Evolutionary conservation across 2,888 invertebrate species (phyloP), one percentile per base, ranked within the genome.

Genomic region (Euspilapteryx auroguttella): DNA sequence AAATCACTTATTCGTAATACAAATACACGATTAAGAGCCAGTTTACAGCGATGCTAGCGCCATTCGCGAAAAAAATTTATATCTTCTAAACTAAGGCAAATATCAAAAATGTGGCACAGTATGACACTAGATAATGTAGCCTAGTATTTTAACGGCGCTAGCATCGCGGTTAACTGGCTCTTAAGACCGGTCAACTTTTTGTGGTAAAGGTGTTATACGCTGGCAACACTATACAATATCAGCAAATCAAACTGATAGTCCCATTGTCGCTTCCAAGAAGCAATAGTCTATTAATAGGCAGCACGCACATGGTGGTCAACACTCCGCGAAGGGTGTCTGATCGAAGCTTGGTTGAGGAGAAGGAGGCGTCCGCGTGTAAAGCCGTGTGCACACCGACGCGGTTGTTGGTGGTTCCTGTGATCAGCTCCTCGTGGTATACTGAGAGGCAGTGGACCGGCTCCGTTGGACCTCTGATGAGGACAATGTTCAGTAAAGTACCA

Each of bases 261-360:
- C 98, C 98, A 45, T 89, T 92, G 51, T 96, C 97, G 23, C 95
- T 89, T 8, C 96, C 98, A 13, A 97, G 73, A 12, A 99, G 71
- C 30, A 98, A 75, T 32, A 94, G 78, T 45, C 93, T 81, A 62
- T 98, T 98, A 4, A 95, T 71, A 2, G 96, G 95, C 40, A 98
- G 65, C 23, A 95, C 83, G 0, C 90, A 82, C 85, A 97, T 86
- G 24, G 92, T 86, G 7, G 96, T 95, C 9, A 98, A 78, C 6
- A 94, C 87, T 4, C 97, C 97, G 47, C 86, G 89, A 55, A 97
- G 91, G 2, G 90, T 86, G 51, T 96, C 96, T 0, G 92, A 86
- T 17, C 92, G 81, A 9, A 97, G 75, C 53, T 89, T 89, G 7
- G 91, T 91, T 36, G 89, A 87, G 2, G 88, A 87, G 62, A 89